Evolutionary conservation across 2,797 vertebrate species (phyloP).

Genomic region (Pantherophis alleghaniensis): DNA sequence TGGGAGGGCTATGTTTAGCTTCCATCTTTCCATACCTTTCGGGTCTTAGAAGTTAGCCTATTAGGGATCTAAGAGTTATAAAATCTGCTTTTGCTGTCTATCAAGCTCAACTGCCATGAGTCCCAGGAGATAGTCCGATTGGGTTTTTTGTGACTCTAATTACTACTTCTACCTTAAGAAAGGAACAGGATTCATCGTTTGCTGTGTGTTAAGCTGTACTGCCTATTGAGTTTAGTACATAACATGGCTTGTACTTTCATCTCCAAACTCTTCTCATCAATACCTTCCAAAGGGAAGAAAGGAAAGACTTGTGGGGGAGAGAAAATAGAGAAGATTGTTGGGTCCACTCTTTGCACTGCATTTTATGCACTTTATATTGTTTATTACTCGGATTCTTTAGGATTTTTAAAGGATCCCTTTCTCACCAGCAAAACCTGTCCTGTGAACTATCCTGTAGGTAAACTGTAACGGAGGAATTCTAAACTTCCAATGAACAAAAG

Average conservation of each 20-base stretch:
- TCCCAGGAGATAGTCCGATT: conserved; percentile 27
- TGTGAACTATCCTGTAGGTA: conserved; percentile 52
- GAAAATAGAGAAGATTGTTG: not conserved
- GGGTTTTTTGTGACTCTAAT: conserved; percentile 24
- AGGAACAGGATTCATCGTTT: not conserved
- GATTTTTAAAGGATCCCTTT: conserved; percentile 51
- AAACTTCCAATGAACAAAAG: conserved; percentile 10
- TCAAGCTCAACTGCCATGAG: conserved; percentile 42
- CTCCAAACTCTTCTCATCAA: not conserved
- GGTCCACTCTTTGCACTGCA: conserved; percentile 70
- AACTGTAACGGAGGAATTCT: conserved; percentile 31
- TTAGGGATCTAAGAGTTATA: conserved; percentile 51
- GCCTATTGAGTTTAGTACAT: not conserved
- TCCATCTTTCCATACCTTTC: conserved; percentile 33
- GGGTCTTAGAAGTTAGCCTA: conserved; percentile 44
- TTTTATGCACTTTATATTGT: conserved; percentile 72
- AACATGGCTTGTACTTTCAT: conserved; percentile 7
- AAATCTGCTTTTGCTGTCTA: conserved; percentile 55
- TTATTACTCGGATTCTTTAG: conserved; percentile 52
- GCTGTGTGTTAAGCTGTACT: not conserved
- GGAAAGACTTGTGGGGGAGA: conserved; percentile 14
- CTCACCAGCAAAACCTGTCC: conserved; percentile 50
- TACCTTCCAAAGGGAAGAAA: conserved; percentile 14
- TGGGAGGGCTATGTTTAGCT: conserved; percentile 27
- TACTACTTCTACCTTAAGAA: not conserved